These are phyloP conservation scores for Parapsyche elsis DNA, from an alignment of 1,140 invertebrate genomes.

Conservation along the genomic window DNA sequence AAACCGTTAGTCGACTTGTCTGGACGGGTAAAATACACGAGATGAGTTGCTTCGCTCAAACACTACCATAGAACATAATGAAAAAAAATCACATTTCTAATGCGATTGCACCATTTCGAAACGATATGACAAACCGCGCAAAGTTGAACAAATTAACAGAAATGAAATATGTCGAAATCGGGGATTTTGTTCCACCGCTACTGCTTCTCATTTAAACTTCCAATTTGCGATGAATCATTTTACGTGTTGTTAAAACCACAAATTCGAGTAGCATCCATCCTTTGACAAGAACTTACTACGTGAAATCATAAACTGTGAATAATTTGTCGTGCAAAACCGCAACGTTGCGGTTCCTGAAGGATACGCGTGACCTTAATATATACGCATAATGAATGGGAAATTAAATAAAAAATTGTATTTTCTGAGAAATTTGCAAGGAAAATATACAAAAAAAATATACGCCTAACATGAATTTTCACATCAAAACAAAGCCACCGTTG, in stretches of 20 bases:
- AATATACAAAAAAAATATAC: not conserved
- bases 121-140: too few species aligned
- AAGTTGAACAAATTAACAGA: too few species aligned
- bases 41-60: too few species aligned
- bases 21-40: not conserved
- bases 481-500: not conserved
- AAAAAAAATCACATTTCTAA: too few species aligned
- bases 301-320: not conserved
- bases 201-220: too few species aligned
- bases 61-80: too few species aligned
- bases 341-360: not conserved
- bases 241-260: conserved; percentile 6
- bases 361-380: conserved; percentile 7
- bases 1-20: conserved; percentile 28
- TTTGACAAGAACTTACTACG: not conserved
- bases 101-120: too few species aligned
- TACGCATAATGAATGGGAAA: not conserved
- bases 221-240: not conserved
- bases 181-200: too few species aligned
- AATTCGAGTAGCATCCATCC: not conserved
- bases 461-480: too few species aligned
- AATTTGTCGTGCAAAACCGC: not conserved
- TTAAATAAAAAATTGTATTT: not conserved
- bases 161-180: too few species aligned
- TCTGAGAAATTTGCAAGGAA: not conserved